Evolutionary conservation across 1,140 invertebrate species (phyloP), one percentile per base, ranked within the genome.

Genomic region (Chlorops oryzae): DNA sequence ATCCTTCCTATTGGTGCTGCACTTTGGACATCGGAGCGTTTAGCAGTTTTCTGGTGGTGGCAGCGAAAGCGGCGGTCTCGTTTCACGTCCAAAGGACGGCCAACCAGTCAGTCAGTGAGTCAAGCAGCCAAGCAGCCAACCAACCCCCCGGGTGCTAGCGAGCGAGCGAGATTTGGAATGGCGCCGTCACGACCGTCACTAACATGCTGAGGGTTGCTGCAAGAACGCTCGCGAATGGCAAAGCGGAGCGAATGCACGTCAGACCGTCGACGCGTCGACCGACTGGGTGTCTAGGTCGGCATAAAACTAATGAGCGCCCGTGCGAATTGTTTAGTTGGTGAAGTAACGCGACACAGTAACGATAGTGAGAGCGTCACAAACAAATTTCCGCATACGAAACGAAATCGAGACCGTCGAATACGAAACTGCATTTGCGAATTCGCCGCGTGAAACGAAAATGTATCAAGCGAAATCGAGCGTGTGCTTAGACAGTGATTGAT

Each of bases 131-230:
- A 22, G 49, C 25, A 34, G 41, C 41, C 22, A 51, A 27, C 41
- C 37, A 24, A 47, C 25, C 44, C 43, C 43, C 25, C 21, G 27
- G 38, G 7, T 18, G 25, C 32, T n/a, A n/a, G 21, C n/a, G 38
- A 40, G 32, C 13, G n/a, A 44, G 18, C 12, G 62, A 62, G 65
- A 68, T 68, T 68, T 67, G 58, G 49, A 57, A 68, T 68, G 65
- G 65, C 65, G 65, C 65, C 65, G 59, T 50, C 56, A 59, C 65
- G 61, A 68, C 65, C 65, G 65, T 63, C 61, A 62, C 59, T 63
- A 69, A 69, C 64, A 60, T 58, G 58, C 50, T 59, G 59, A 61
- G 65, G 65, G 65, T 69, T 69, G 65, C 55, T 66, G 59, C 59
- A 53, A 32, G 47, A 49, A 10, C 37, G 67, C 62, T 38, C 59